Conservation (phyloP, 2,797 vertebrate species). For the Microtus californicus region DNA sequence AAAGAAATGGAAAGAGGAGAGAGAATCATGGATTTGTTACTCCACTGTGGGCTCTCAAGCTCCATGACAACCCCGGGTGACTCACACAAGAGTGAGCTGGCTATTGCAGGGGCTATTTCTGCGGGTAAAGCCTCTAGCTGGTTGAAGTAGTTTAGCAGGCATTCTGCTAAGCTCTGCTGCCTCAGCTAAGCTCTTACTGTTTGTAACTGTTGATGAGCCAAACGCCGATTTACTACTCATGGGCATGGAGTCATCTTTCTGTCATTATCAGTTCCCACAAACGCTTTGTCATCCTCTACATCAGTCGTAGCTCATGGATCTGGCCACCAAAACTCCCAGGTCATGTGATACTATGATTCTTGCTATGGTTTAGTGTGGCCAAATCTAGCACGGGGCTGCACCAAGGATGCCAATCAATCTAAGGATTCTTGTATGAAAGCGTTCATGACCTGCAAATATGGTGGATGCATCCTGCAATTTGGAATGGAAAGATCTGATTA, state of each 20-base stretch:
- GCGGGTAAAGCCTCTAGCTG: background rate
- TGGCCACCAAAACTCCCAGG: background rate
- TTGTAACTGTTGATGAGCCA: conserved; percentile 29
- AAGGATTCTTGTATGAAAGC: background rate
- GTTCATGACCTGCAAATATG: background rate
- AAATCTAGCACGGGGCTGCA: background rate
- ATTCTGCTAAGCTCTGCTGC: conserved; percentile 58
- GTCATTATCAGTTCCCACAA: background rate
- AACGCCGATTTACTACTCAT: conserved; percentile 24
- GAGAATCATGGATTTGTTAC: background rate
- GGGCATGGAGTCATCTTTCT: background rate
- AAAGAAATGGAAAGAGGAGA: background rate
- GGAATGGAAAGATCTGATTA: background rate
- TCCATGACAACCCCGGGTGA: background rate
- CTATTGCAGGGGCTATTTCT: background rate
- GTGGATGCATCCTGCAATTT: background rate
- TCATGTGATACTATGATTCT: background rate
- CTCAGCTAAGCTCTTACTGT: conserved; percentile 63
- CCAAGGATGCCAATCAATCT: background rate
- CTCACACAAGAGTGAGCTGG: background rate
- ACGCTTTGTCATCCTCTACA: background rate
- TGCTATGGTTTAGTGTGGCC: background rate
- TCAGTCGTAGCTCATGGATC: background rate
- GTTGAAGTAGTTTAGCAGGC: background rate
- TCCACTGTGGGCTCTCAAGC: background rate